phyloP scores from a whole-genome alignment of 2,888 invertebrate genomes.

The Leucophenga maculata region DNA sequence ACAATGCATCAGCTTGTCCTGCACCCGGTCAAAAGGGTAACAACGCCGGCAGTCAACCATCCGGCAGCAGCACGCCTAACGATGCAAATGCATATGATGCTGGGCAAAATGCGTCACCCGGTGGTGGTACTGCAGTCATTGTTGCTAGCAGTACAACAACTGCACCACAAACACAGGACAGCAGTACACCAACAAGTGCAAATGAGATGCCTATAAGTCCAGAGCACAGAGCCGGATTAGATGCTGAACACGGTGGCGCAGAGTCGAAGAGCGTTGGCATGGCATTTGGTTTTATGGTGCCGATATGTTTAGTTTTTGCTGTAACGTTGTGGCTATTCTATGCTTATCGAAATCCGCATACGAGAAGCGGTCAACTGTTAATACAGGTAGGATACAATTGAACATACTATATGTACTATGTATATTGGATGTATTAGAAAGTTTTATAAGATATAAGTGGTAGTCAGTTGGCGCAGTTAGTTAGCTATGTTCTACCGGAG shows the following conservation, averaged over 20 bases:
- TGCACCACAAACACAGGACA: constrained; percentile 28
- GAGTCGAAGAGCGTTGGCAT: constrained; percentile 66
- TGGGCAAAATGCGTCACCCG: constrained; percentile 2
- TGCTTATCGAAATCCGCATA: constrained; percentile 97
- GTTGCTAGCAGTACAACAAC: constrained; percentile 26
- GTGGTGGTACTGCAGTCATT: constrained; percentile 21
- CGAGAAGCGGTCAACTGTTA: constrained; percentile 94
- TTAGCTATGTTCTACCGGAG: too few relatives aligned
- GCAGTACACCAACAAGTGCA: not conserved
- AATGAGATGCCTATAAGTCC: constrained; percentile 18
- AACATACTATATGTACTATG: not conserved
- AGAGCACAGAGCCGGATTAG: constrained; percentile 30
- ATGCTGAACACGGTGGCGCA: constrained; percentile 32
- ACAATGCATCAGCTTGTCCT: constrained; percentile 56
- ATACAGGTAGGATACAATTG: constrained; percentile 84
- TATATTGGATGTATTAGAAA: not conserved
- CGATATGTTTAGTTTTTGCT: constrained; percentile 79
- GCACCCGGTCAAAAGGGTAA: constrained; percentile 68
- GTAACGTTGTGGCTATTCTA: constrained; percentile 89
- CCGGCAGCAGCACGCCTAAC: constrained; percentile 21
- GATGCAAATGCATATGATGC: too few relatives aligned
- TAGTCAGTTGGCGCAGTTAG: too few relatives aligned
- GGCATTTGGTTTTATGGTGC: constrained; percentile 79
- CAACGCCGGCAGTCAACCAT: constrained; percentile 61
- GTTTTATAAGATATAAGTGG: not conserved